Evolutionary conservation across 2,888 invertebrate genomes (phyloP).

Genomic region (Cynaeus angustus): DNA sequence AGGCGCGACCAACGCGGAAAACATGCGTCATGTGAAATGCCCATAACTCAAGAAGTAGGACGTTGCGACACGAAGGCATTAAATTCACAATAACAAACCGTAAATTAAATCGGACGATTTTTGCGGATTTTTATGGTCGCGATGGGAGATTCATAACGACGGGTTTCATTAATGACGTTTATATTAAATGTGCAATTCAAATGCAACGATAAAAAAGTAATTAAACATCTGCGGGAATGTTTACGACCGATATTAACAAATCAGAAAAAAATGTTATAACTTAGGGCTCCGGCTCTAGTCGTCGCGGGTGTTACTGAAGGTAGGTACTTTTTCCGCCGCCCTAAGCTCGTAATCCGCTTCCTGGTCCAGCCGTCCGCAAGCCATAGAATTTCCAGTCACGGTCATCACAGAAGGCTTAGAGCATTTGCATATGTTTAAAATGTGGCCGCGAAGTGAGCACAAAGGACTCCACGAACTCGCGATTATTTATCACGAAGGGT

Average conservation of each 20-base stretch:
- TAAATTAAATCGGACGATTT: conserved; percentile 24
- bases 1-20: conserved; percentile 35
- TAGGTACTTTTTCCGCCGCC: conserved; percentile 1
- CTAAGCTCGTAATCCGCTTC: conserved; percentile 21
- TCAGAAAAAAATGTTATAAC: conserved; percentile 8
- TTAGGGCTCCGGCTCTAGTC: too few species aligned
- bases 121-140: conserved; percentile 21
- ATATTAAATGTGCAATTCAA: conserved; percentile 25
- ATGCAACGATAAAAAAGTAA: conserved; percentile 21
- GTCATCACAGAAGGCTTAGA: conserved; percentile 68
- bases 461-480: conserved; percentile 67
- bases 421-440: conserved; percentile 72
- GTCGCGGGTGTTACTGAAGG: not conserved
- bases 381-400: conserved; percentile 70
- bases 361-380: conserved; percentile 54
- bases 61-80: conserved; percentile 31
- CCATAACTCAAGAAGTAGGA: conserved; percentile 35
- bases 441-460: conserved; percentile 69
- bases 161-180: conserved; percentile 15
- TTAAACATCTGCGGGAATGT: conserved; percentile 7
- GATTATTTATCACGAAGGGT: conserved; percentile 53
- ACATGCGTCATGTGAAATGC: conserved; percentile 36
- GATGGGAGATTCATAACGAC: not conserved
- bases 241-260: conserved; percentile 15
- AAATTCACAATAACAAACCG: conserved; percentile 27